Percentiles rank a stretch among this genome's conserved stretches.
Evolutionary conservation across 1,140 invertebrate species (phyloP).

Genomic region (Euglossa dilemma): DNA sequence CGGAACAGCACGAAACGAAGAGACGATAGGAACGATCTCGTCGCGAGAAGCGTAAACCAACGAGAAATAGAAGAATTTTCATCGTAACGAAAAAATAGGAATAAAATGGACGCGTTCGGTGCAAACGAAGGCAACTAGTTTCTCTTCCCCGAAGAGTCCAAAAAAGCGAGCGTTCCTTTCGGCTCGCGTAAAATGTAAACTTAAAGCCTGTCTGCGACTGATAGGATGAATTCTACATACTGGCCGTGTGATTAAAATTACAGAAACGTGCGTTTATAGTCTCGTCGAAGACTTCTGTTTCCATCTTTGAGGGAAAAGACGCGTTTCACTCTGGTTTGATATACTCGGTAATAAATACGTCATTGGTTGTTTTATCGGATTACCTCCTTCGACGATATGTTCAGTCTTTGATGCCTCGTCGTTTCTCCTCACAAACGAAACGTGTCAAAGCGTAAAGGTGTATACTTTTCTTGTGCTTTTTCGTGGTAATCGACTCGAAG

Average conservation of each 20-base stretch:
- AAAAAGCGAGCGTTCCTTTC: background rate
- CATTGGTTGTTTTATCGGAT: constrained; percentile 40
- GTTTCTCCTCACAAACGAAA: constrained; percentile 19
- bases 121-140: no score
- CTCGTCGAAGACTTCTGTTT: constrained; percentile 9
- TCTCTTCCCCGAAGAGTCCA: background rate
- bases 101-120: background rate
- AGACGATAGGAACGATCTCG: background rate
- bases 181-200: background rate
- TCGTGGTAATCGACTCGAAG: background rate
- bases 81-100: constrained; percentile 12
- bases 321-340: background rate
- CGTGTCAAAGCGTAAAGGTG: constrained; percentile 41
- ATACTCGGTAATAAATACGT: constrained; percentile 48
- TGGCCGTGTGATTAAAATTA: constrained; percentile 41
- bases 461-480: background rate
- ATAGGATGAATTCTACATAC: constrained; percentile 28
- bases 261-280: constrained; percentile 31
- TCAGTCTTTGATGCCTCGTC: constrained; percentile 57
- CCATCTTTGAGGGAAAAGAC: background rate
- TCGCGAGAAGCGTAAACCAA: background rate
- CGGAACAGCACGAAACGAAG: background rate
- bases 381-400: constrained; percentile 34
- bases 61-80: background rate
- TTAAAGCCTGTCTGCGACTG: background rate